Base-by-base conservation (phyloP, 2,797 vertebrate genomes). In the Masticophis lateralis region DNA sequence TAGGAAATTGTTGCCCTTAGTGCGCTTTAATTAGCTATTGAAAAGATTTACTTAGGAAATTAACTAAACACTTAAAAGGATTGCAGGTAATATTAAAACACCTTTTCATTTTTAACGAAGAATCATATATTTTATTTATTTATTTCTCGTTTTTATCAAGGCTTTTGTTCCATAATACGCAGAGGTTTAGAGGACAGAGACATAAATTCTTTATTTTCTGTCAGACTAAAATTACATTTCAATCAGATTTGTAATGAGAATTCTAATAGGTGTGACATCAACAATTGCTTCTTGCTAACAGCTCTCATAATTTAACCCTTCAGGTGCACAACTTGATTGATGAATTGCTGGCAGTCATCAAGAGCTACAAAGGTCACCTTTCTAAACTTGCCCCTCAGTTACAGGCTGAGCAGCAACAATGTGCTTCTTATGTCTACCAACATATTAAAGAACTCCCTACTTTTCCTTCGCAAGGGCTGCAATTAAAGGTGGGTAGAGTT, bases 231-330 rank as follows among this genome's bases (percentile, higher is more conserved):
- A 51, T 51, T 0, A 12, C 2, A 0, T 0, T 22, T 9, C 51
- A 87, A 0, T 32, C 66, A 22, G 60, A 47, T 47, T 91, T 93
- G 3, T 88, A 88, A 91, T n/a, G 69, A 92, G 95, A 92, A 95
- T 91, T 94, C 87, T 96, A 96, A 96, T 93, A 97, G 96, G 95
- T 97, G 95, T 95, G 96, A 97, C 96, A 97, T 94, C 96, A 95
- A 92, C 94, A 95, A 96, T 97, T 96, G 97, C 95, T 97, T 95
- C 92, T 96, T 95, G 91, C 89, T 96, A 95, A 97, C 47, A 94
- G 91, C 60, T 92, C 74, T 88, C 94, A 93, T 93, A 94, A 94
- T 97, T 97, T 96, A 96, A 95, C 91, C 92, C 37, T 97, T 95
- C 96, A 96, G 96, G 95, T 96, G 95, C 95, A 94, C 95, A 95